Evolutionary conservation across 2,888 invertebrate species (phyloP).

Genomic region (Leptopilina drosophilae): DNA sequence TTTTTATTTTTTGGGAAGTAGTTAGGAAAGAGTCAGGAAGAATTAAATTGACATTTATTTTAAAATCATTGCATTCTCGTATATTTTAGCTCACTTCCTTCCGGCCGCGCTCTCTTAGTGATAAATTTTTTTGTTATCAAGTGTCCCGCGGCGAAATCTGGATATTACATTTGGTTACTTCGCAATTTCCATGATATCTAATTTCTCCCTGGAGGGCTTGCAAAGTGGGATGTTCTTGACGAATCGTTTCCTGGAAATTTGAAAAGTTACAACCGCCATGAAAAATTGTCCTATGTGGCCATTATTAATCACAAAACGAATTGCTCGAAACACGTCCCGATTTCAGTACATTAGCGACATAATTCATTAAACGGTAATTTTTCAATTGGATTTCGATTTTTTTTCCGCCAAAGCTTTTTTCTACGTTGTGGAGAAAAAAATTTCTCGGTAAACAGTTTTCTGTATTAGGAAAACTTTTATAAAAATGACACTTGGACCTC

Average conservation of each 20-base stretch:
- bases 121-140: constrained; percentile 39
- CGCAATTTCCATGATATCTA: constrained; percentile 58
- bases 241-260: constrained; percentile 55
- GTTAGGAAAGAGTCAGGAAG: neutral
- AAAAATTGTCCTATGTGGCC: constrained; percentile 30
- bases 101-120: constrained; percentile 22
- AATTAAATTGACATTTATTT: constrained; percentile 27
- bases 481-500: neutral
- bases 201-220: constrained; percentile 47
- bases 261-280: constrained; percentile 51
- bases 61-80: neutral
- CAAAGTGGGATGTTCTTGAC: constrained; percentile 49
- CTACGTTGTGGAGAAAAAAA: neutral
- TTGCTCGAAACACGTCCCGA: constrained; percentile 6
- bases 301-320: constrained; percentile 33
- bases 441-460: too few species aligned
- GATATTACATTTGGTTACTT: constrained; percentile 58
- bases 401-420: too few species aligned
- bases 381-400: neutral
- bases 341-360: constrained; percentile 13
- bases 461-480: too few species aligned
- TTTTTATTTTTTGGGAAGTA: neutral
- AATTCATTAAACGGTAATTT: constrained; percentile 11
- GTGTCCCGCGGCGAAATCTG: constrained; percentile 44
- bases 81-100: constrained; percentile 12